These are phyloP conservation scores for Heliconius himera DNA, from an alignment of 1,140 invertebrate species.

Conservation along the genomic window DNA sequence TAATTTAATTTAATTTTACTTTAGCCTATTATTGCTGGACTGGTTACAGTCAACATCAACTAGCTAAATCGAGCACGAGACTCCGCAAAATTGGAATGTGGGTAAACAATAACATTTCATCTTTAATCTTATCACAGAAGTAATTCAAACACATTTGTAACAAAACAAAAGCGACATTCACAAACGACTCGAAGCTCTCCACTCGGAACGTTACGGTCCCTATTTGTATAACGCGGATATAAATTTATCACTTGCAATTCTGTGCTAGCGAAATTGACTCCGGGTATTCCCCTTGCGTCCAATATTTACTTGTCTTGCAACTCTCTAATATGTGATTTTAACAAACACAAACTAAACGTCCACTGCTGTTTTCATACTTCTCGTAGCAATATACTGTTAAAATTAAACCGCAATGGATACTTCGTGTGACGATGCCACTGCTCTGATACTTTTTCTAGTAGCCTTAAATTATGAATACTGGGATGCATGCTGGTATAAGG, in stretches of 20 bases:
- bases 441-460: neutral
- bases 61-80: neutral
- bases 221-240: conserved; percentile 49
- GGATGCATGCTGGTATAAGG: conserved; percentile 42
- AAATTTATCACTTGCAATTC: conserved; percentile 62
- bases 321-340: conserved; percentile 13
- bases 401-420: conserved; percentile 34
- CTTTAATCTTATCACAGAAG: conserved; percentile 49
- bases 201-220: conserved; percentile 46
- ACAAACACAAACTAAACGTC: conserved; percentile 14
- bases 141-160: conserved; percentile 45
- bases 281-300: conserved; percentile 65
- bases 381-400: neutral
- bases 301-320: conserved; percentile 39
- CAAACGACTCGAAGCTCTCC: conserved; percentile 47
- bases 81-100: conserved; percentile 35
- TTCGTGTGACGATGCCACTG: conserved; percentile 18
- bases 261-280: conserved; percentile 62
- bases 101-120: conserved; percentile 48
- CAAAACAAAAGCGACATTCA: conserved; percentile 37
- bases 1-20: too few relatives aligned
- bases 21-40: neutral
- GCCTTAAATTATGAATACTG: conserved; percentile 33
- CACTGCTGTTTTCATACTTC: conserved; percentile 36
- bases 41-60: neutral